phyloP scores from a whole-genome alignment of 2,113 vertebrate genomes.

The Siniperca knerii region DNA sequence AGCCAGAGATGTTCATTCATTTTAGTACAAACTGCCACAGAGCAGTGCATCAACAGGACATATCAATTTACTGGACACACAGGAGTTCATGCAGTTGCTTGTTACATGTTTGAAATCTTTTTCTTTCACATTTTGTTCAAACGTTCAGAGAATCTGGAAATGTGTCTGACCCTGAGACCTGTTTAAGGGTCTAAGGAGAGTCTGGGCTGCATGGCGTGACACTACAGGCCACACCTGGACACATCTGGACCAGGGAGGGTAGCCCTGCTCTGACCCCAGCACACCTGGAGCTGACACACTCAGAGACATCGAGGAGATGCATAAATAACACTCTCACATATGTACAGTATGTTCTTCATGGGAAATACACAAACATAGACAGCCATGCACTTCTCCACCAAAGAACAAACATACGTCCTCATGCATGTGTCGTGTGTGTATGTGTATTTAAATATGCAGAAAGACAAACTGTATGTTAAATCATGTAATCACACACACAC shows the following conservation, averaged over 20 bases:
- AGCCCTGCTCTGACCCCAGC: slow-evolving; percentile 55
- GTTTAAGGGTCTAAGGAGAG: slow-evolving; percentile 39
- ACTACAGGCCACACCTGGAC: slow-evolving; percentile 61
- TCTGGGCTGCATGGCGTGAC: slow-evolving; percentile 39
- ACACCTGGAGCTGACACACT: slow-evolving; percentile 74
- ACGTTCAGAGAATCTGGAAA: slow-evolving; percentile 14
- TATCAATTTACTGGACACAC: background rate
- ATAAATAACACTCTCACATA: slow-evolving; percentile 68
- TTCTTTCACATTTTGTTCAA: slow-evolving; percentile 14
- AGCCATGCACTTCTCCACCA: slow-evolving; percentile 29
- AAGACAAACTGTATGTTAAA: slow-evolving; percentile 29
- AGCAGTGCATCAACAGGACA: slow-evolving; percentile 6
- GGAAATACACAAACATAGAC: slow-evolving; percentile 54
- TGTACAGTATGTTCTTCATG: slow-evolving; percentile 52
- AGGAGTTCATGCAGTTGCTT: background rate
- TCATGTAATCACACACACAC: slow-evolving; percentile 17
- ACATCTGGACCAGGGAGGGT: slow-evolving; percentile 62
- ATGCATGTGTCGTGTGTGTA: background rate
- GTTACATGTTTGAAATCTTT: background rate
- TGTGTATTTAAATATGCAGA: slow-evolving; percentile 18
- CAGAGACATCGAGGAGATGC: slow-evolving; percentile 45
- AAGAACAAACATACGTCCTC: slow-evolving; percentile 30
- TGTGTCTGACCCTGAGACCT: slow-evolving; percentile 27
- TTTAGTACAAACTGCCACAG: slow-evolving; percentile 11
- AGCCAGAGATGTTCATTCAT: slow-evolving; percentile 32